A percentile compares a stretch with the other conserved stretches of the same genome.
Conservation (phyloP, 2,888 invertebrate species). For the Eristalinus aeneus region DNA sequence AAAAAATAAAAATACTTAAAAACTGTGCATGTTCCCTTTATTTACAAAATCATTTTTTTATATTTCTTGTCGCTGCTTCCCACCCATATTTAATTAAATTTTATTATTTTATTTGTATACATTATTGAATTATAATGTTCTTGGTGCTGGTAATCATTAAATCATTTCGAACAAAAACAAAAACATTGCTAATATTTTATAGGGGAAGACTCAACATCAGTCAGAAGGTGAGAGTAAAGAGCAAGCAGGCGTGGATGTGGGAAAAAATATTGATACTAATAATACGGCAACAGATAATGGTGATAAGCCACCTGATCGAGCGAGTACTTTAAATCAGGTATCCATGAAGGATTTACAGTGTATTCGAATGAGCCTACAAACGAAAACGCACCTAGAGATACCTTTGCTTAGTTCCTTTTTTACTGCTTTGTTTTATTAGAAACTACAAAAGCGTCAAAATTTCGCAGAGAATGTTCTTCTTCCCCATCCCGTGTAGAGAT, state of each 20-base stretch:
- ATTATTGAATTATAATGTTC: conserved; percentile 26
- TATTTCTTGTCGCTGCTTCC: conserved; percentile 13
- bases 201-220: conserved; percentile 73
- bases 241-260: conserved; percentile 65
- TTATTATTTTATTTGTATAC: conserved; percentile 14
- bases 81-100: background rate
- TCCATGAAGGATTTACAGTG: conserved; percentile 64
- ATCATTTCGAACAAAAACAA: conserved; percentile 45
- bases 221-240: conserved; percentile 72
- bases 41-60: background rate
- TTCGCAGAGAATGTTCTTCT: conserved; percentile 6
- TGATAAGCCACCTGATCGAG: conserved; percentile 52
- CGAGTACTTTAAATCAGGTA: conserved; percentile 72
- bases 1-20: conserved; percentile 15
- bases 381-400: conserved; percentile 28
- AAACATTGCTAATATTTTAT: conserved; percentile 66
- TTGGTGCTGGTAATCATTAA: conserved; percentile 52
- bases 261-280: conserved; percentile 51
- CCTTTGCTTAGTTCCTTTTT: conserved; percentile 32
- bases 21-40: conserved; percentile 17
- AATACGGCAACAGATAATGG: conserved; percentile 61
- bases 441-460: background rate
- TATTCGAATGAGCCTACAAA: conserved; percentile 26
- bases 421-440: background rate
- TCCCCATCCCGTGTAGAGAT: conserved; percentile 2